A percentile compares a stretch with the other conserved stretches of the same genome.
Evolutionary conservation across 2,113 vertebrate genomes (phyloP).

Genomic region (Pampusana beccarii): DNA sequence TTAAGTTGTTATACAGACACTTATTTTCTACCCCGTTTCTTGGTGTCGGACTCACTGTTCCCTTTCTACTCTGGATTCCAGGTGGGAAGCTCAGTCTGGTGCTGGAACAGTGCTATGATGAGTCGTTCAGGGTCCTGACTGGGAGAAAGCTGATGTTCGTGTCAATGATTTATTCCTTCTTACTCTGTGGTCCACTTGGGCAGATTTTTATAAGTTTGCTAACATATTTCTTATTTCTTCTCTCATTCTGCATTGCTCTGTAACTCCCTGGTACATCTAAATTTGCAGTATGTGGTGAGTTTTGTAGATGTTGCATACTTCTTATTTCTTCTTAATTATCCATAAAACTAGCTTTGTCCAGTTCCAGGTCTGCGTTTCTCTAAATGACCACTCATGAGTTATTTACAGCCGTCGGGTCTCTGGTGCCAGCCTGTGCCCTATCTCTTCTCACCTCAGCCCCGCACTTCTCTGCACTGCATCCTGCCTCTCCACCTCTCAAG

Average conservation of each 20-base stretch:
- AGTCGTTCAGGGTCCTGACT: not conserved
- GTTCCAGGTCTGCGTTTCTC: not conserved
- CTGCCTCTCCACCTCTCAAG: not conserved
- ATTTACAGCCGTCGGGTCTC: not conserved
- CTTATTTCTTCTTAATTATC: not conserved
- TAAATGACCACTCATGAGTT: not conserved
- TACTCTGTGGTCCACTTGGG: not conserved
- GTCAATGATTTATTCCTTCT: not conserved
- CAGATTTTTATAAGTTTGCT: not conserved
- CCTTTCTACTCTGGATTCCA: not conserved
- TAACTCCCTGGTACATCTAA: not conserved
- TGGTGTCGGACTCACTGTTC: not conserved
- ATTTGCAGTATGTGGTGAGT: not conserved
- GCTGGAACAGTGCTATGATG: not conserved
- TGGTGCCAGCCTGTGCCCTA: not conserved
- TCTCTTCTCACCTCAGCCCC: not conserved
- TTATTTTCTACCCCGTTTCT: not conserved
- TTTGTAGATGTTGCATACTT: not conserved
- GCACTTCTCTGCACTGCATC: not conserved
- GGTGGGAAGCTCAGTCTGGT: not conserved
- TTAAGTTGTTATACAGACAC: not conserved
- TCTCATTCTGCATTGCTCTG: not conserved
- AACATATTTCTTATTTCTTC: not conserved
- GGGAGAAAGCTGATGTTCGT: not conserved
- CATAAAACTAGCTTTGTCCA: not conserved